Evolutionary conservation across 2,113 vertebrate genomes (phyloP), one percentile per base, ranked within the genome.

Genomic region (Vulpes lagopus): DNA sequence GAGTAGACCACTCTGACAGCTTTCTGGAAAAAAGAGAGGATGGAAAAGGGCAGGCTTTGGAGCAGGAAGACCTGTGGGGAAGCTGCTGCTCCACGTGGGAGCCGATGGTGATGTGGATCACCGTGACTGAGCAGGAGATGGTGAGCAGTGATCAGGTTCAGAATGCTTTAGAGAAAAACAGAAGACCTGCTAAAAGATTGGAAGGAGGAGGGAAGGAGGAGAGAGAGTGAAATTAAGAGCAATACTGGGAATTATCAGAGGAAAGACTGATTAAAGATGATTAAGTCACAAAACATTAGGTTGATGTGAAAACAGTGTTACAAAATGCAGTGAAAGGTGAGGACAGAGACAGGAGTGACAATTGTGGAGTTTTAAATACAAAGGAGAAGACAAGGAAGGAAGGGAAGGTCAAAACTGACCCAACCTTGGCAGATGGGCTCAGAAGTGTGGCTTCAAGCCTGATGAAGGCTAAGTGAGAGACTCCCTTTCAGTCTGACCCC

Each of bases 51-150:
- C 10, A 22, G 49, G 20, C 60, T 11, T 0, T 22, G 69, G 62
- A 49, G 38, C 38, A 43, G 32, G 55, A 71, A 81, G 25, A 27
- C 9, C 7, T 16, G 10, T 5, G 3, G 51, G 22, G 80, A 71
- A 57, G 16, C 11, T 32, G 43, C 2, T 20, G 38, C 16, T 9
- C 38, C 43, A 5, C 0, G 0, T 3, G 27, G 49, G 22, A 16
- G 30, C 3, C 30, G 38, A 62, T 4, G 71, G 27, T 64, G 92
- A 53, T 30, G 22, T 2, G 8, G 7, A 49, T 14, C 8, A 1
- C 1, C 4, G 27, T 30, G 25, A 51, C n/a, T 55, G 67, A 9
- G 67, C 14, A 32, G 49, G 25, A 30, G 25, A 38, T 1, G 6
- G 78, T 0, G 15, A 35, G 49, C 23, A 76, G n/a, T 16, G 17